A percentile compares a stretch with the other conserved stretches of the same genome.
phyloP scores from a whole-genome alignment of 1,140 invertebrate species.

The Hycleus phaleratus region DNA sequence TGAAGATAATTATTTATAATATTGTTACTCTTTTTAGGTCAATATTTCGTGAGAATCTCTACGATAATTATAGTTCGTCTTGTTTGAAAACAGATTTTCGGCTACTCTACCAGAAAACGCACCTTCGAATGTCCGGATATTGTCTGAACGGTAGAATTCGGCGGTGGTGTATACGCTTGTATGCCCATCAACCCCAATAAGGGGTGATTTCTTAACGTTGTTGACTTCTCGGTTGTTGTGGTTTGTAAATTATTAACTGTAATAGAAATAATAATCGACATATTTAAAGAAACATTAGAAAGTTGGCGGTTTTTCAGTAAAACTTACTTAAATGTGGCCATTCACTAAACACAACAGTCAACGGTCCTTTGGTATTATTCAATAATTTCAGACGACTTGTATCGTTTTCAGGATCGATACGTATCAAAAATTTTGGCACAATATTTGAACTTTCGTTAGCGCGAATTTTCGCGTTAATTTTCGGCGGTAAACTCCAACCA shows the following conservation, averaged over 20 bases:
- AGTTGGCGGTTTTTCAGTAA: slow-evolving; percentile 3
- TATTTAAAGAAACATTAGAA: background rate
- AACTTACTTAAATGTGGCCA: slow-evolving; percentile 51
- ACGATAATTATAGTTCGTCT: too few relatives aligned
- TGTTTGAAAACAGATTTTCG: too few relatives aligned
- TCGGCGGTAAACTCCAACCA: slow-evolving; percentile 30
- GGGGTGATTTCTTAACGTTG: slow-evolving; percentile 30
- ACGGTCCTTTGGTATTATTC: slow-evolving; percentile 39
- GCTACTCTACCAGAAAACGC: slow-evolving; percentile 9
- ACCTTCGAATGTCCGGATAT: slow-evolving; percentile 49
- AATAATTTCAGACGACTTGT: slow-evolving; percentile 33
- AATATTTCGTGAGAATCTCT: too few relatives aligned
- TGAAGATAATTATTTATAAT: too few relatives aligned
- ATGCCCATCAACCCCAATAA: slow-evolving; percentile 44
- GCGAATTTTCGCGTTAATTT: slow-evolving; percentile 30
- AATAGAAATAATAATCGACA: slow-evolving; percentile 26
- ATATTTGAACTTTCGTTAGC: slow-evolving; percentile 39
- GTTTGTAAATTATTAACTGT: slow-evolving; percentile 50
- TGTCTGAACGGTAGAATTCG: slow-evolving; percentile 42
- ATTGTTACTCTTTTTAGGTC: too few relatives aligned
- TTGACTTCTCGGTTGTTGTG: slow-evolving; percentile 30
- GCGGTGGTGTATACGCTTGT: slow-evolving; percentile 41
- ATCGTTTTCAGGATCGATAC: slow-evolving; percentile 44
- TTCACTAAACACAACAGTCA: slow-evolving; percentile 39
- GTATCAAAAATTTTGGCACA: slow-evolving; percentile 51